A percentile compares a stretch with the other conserved stretches of the same genome.
These are phyloP conservation scores for Pararge aegeria DNA, from an alignment of 1,140 invertebrate genomes.

Conservation along the genomic window DNA sequence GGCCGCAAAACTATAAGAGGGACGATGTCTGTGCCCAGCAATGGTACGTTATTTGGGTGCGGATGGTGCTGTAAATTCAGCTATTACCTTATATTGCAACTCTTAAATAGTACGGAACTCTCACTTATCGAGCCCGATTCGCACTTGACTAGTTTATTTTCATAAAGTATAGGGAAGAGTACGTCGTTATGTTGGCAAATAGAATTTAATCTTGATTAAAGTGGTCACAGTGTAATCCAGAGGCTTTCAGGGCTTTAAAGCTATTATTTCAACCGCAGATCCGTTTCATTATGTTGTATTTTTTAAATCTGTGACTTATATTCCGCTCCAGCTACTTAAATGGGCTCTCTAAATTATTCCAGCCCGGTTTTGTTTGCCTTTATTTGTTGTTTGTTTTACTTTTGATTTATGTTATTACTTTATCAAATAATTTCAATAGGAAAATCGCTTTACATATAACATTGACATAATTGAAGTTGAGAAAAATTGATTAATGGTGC, in stretches of 20 bases:
- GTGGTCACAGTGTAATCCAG: conserved; percentile 25
- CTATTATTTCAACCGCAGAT: conserved; percentile 21
- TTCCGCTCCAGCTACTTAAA: conserved; percentile 13
- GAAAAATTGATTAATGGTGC: no score
- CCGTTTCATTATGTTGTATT: conserved; percentile 19
- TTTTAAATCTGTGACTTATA: conserved; percentile 21
- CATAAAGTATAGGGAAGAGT: not conserved
- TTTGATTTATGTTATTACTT: no score
- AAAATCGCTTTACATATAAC: no score
- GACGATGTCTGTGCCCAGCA: no score
- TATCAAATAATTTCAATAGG: no score
- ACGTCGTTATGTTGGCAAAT: conserved; percentile 15
- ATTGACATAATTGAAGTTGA: no score
- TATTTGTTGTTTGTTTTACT: conserved; percentile 1
- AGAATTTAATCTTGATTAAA: conserved; percentile 27
- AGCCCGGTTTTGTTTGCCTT: no score
- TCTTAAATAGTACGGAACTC: not conserved
- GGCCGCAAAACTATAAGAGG: no score
- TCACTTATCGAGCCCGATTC: not conserved
- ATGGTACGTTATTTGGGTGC: no score
- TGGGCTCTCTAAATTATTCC: conserved; percentile 8
- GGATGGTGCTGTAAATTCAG: no score
- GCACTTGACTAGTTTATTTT: not conserved
- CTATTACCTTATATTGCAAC: no score
- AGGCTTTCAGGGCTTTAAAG: conserved; percentile 23